Evolutionary conservation across 2,888 invertebrate genomes (phyloP).

Genomic region (Troides aeacus): DNA sequence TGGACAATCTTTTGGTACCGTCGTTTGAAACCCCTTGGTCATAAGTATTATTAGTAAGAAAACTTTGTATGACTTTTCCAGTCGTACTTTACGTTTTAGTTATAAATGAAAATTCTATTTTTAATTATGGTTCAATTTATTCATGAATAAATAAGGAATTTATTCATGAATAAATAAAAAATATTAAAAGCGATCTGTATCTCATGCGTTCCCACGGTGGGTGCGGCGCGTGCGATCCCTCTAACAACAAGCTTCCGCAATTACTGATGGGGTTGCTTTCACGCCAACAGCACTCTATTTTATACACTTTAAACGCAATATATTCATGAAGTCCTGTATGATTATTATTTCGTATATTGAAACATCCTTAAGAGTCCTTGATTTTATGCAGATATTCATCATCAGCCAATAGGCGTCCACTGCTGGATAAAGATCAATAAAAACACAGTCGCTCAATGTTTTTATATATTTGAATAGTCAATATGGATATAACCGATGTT

Average conservation of each 20-base stretch:
- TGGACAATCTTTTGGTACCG: too few species aligned
- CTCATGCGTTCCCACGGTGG: constrained; percentile 43
- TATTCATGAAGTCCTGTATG: too few species aligned
- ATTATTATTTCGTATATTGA: too few species aligned
- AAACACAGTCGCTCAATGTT: too few species aligned
- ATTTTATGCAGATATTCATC: too few species aligned
- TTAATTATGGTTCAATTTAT: neutral
- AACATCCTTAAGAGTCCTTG: too few species aligned
- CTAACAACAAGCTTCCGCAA: constrained; percentile 70
- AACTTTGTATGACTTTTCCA: neutral
- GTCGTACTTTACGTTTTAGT: neutral
- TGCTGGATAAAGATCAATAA: too few species aligned
- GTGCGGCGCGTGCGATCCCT: constrained; percentile 67
- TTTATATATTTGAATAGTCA: too few species aligned
- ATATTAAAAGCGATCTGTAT: neutral
- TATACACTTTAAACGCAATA: neutral
- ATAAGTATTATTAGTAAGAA: too few species aligned
- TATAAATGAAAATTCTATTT: neutral
- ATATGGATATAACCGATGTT: too few species aligned
- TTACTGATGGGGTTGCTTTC: constrained; percentile 61
- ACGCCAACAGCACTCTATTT: constrained; percentile 41
- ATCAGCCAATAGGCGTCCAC: too few species aligned
- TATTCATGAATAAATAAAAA: neutral
- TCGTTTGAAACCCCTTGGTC: too few species aligned
- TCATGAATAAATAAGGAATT: neutral